Evolutionary conservation across 2,113 vertebrate genomes (phyloP).

Genomic region (Sisor rabdophorus): DNA sequence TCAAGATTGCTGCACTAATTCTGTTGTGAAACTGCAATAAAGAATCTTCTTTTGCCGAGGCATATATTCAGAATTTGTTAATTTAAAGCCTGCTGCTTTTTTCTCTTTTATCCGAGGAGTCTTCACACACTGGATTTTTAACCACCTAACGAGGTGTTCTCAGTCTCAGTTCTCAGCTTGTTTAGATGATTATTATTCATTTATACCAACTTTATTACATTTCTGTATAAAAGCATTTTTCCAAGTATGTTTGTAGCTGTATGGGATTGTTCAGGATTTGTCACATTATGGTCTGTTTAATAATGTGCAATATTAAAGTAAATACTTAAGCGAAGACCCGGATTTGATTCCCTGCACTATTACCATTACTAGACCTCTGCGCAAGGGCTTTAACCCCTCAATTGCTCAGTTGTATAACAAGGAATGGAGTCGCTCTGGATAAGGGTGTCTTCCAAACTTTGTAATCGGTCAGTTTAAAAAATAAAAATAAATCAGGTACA

Average conservation of each 20-base stretch:
- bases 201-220: neutral
- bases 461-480: neutral
- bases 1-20: neutral
- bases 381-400: neutral
- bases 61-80: neutral
- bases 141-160: neutral
- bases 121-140: neutral
- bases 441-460: too few species aligned
- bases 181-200: neutral
- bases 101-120: neutral
- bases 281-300: neutral
- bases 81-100: neutral
- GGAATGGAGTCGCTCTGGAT: too few species aligned
- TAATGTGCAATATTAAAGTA: neutral
- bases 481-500: too few species aligned
- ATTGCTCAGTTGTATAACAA: neutral
- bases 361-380: too few species aligned
- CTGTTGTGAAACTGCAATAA: neutral
- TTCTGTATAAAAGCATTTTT: neutral
- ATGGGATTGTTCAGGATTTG: rapidly evolving
- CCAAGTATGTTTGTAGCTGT: neutral
- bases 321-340: neutral
- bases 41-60: neutral
- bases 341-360: too few species aligned
- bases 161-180: neutral